Base-by-base conservation (phyloP, 2,888 invertebrate genomes). In the Norana najaformis region DNA sequence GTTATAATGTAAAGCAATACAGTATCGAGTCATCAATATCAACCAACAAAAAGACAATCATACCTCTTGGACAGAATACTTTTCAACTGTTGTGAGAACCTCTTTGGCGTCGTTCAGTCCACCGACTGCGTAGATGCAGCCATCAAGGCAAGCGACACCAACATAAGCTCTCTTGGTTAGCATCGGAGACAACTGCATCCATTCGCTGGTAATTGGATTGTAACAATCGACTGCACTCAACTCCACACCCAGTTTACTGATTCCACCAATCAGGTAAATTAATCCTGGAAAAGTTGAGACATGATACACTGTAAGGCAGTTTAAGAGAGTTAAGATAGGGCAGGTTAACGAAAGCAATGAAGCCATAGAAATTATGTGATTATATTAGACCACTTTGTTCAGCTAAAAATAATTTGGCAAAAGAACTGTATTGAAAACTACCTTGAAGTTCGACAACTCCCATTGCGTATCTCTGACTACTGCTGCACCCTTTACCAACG, bases 231-330 rank as follows among this genome's bases (percentile, higher is more conserved):
- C 93, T 37, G 91, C 90, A 13, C 92, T 92, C 88, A 94, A 90
- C 91, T 94, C 94, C 83, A 91, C 92, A 39, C 93, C 93, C 39
- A 93, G 92, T 83, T 94, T 93, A 91, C 93, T 93, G 88, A 93
- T 97, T 0, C 98, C 98, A 39, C 98, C 98, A 89, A 98, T 97
- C 93, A 98, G 96, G 95, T 98, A 98, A 93, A 98, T 97, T 89
- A 97, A 95, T 92, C 97, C 97, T 97, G 94, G 6, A 94, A 94
- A 90, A 90, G 13, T 90, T 30, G 53, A 82, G 23, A 30, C 34
- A 69, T 34, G n/a, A 53, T 89, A 30, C 11, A 13, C 13, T 69
- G 69, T 53, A 89, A 47, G 88, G n/a, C n/a, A n/a, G 36, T 20
- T 20, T n/a, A 90, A 38, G 23, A 53, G 18, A 53, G 36, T 36